Conservation (phyloP, 2,888 invertebrate genomes). For the Liopterus haemorrhoidalis region DNA sequence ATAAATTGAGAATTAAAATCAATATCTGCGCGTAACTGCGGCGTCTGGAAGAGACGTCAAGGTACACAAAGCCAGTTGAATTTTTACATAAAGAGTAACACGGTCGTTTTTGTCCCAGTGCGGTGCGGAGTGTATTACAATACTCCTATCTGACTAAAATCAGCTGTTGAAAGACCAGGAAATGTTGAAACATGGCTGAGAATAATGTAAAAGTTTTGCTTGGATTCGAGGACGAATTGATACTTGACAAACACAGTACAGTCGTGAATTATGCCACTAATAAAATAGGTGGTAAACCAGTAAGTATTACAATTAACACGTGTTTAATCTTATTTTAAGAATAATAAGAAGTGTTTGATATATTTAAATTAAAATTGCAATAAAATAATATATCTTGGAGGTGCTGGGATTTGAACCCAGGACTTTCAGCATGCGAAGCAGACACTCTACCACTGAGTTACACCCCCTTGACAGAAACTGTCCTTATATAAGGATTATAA, state of each 20-base stretch:
- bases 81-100: no score
- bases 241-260: slow-evolving; percentile 63
- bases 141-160: no score
- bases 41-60: slow-evolving; percentile 18
- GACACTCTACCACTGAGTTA: slow-evolving; percentile 49
- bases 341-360: background rate
- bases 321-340: background rate
- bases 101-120: no score
- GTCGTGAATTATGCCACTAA: slow-evolving; percentile 65
- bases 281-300: slow-evolving; percentile 76
- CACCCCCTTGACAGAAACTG: slow-evolving; percentile 36
- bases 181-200: slow-evolving; percentile 38
- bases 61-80: slow-evolving; percentile 15
- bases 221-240: slow-evolving; percentile 73
- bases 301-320: slow-evolving; percentile 45
- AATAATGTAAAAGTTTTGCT: slow-evolving; percentile 62
- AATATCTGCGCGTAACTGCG: slow-evolving; percentile 18
- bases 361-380: no score
- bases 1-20: slow-evolving; percentile 17
- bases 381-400: slow-evolving; percentile 33
- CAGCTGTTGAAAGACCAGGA: slow-evolving; percentile 18
- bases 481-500: slow-evolving; percentile 1
- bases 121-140: no score
- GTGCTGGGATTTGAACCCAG: slow-evolving; percentile 45
- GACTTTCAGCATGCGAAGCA: slow-evolving; percentile 50